Evolutionary conservation across 2,113 vertebrate species (phyloP).

Genomic region (Engystomops pustulosus): DNA sequence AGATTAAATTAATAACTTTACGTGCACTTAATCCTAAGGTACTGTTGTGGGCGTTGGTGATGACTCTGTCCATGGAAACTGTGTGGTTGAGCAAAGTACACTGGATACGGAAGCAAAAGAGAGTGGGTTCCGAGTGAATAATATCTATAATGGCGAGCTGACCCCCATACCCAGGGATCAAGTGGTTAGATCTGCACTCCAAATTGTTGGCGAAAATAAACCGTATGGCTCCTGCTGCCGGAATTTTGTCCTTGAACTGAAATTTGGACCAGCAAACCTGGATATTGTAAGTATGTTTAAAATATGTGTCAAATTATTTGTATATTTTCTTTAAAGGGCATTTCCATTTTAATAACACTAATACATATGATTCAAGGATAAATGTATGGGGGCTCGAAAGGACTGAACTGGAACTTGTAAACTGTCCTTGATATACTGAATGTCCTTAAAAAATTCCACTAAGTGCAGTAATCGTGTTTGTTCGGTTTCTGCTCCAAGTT

Average conservation of each 20-base stretch:
- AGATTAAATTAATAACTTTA: too few species aligned
- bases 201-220: constrained; percentile 22
- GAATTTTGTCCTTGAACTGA: constrained; percentile 26
- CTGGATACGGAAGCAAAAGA: constrained; percentile 21
- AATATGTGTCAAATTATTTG: not conserved
- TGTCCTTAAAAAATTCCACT: too few species aligned
- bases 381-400: too few species aligned
- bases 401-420: too few species aligned
- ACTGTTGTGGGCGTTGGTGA: not conserved
- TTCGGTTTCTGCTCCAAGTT: too few species aligned
- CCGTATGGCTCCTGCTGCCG: constrained; percentile 21
- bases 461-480: too few species aligned
- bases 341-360: too few species aligned
- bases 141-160: constrained; percentile 13
- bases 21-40: not conserved
- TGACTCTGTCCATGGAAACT: constrained; percentile 26
- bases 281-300: constrained; percentile 16
- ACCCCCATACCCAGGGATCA: not conserved
- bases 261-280: constrained; percentile 33
- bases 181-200: constrained; percentile 12
- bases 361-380: too few species aligned
- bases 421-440: too few species aligned
- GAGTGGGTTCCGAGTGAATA: not conserved
- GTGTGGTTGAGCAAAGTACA: constrained; percentile 12
- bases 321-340: too few species aligned